Evolutionary conservation across 2,888 invertebrate genomes (phyloP).

Genomic region (Mythimna loreyi): DNA sequence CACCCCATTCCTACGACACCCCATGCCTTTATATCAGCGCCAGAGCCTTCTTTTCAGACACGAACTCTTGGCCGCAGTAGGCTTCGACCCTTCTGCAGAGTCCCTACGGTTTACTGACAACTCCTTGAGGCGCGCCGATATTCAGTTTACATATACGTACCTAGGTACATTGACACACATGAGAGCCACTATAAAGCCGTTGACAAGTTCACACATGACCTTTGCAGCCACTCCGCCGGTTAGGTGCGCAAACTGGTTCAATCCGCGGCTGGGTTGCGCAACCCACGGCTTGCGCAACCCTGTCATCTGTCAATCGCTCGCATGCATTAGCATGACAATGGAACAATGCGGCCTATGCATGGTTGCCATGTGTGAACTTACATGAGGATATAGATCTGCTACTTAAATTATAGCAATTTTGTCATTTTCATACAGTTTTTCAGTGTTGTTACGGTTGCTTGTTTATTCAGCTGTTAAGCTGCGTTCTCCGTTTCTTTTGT

Average conservation of each 20-base stretch:
- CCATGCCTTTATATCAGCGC: no score
- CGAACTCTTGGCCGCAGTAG: no score
- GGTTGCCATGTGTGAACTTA: slow-evolving; percentile 44
- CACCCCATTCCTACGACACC: no score
- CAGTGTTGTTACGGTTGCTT: background rate
- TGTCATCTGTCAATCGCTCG: slow-evolving; percentile 82
- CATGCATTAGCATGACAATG: slow-evolving; percentile 85
- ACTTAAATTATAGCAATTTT: background rate
- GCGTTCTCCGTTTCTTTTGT: background rate
- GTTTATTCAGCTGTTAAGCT: background rate
- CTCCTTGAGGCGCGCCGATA: no score
- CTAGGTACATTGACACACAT: slow-evolving; percentile 9
- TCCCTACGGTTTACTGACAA: no score
- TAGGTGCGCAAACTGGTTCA: slow-evolving; percentile 68
- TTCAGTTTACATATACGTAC: background rate
- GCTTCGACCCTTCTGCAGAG: no score
- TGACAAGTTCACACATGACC: slow-evolving; percentile 68
- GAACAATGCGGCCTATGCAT: slow-evolving; percentile 76
- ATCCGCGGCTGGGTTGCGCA: slow-evolving; percentile 68
- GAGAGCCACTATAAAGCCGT: slow-evolving; percentile 25
- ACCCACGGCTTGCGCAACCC: slow-evolving; percentile 74
- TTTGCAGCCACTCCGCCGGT: slow-evolving; percentile 65
- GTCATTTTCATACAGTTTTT: background rate
- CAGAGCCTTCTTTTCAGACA: no score
- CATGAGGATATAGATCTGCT: slow-evolving; percentile 28